Evolutionary conservation across 2,113 vertebrate genomes (phyloP).

Genomic region (Fulica atra): DNA sequence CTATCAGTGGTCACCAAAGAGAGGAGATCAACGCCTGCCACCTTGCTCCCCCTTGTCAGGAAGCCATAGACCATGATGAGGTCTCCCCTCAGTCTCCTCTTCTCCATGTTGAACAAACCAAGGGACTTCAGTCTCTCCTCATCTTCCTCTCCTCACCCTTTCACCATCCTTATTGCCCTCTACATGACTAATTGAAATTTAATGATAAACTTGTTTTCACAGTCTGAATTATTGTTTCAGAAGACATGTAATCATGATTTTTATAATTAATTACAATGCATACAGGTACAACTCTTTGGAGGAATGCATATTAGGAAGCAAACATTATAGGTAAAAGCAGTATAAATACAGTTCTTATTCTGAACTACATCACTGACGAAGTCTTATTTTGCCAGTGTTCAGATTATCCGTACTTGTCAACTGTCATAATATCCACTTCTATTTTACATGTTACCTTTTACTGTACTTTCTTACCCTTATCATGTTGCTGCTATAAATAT

Average conservation of each 20-base stretch:
- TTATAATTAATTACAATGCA: not conserved
- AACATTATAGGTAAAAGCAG: not conserved
- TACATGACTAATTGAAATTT: not conserved
- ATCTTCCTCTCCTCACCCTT: no score
- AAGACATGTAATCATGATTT: not conserved
- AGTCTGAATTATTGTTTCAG: not conserved
- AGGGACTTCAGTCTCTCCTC: no score
- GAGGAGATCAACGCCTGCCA: no score
- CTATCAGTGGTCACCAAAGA: no score
- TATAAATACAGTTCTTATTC: not conserved
- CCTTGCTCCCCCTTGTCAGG: no score
- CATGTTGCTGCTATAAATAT: not conserved
- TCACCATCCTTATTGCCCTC: no score
- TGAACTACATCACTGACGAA: not conserved
- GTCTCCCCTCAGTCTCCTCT: no score
- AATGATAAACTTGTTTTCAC: not conserved
- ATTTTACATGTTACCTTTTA: not conserved
- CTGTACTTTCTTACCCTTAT: not conserved
- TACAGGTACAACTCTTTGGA: not conserved
- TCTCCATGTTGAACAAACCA: no score
- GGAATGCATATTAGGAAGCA: not conserved
- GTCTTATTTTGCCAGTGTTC: not conserved
- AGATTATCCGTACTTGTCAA: not conserved
- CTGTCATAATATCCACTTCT: not conserved
- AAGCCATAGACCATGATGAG: no score